Conservation (phyloP, 1,140 invertebrate species). For the Periplaneta americana region DNA sequence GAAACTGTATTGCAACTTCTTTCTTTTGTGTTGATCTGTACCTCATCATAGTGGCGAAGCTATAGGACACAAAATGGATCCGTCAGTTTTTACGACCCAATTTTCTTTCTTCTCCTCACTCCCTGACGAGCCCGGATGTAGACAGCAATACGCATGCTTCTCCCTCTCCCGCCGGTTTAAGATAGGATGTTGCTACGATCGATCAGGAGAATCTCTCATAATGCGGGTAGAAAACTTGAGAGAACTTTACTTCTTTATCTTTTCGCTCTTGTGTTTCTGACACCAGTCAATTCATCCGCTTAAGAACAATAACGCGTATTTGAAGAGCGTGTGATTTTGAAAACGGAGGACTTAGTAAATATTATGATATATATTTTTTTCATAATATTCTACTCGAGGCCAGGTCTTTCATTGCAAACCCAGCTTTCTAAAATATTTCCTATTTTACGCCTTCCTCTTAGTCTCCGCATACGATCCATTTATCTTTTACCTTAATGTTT, state of each 20-base stretch:
- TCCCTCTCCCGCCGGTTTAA: neutral
- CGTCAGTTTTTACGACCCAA: neutral
- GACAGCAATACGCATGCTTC: neutral
- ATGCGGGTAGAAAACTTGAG: neutral
- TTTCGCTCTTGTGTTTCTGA: neutral
- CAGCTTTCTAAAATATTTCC: no score
- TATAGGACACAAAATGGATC: neutral
- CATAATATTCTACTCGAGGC: no score
- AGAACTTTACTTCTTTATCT: neutral
- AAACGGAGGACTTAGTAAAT: no score
- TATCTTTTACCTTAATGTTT: no score
- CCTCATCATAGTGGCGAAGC: neutral
- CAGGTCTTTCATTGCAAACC: no score
- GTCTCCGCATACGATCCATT: no score
- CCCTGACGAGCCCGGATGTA: neutral
- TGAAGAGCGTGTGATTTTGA: no score
- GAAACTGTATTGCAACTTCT: no score
- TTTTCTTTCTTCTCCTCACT: neutral
- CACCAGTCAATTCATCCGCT: neutral
- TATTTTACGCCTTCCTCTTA: no score
- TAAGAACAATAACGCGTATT: no score
- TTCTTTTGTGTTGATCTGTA: no score
- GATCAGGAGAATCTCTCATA: neutral
- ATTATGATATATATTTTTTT: no score
- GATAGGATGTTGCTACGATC: neutral